Evolutionary conservation across 2,113 vertebrate genomes (phyloP), one percentile per base, ranked within the genome.

Genomic region (Notarius quadriscutis): DNA sequence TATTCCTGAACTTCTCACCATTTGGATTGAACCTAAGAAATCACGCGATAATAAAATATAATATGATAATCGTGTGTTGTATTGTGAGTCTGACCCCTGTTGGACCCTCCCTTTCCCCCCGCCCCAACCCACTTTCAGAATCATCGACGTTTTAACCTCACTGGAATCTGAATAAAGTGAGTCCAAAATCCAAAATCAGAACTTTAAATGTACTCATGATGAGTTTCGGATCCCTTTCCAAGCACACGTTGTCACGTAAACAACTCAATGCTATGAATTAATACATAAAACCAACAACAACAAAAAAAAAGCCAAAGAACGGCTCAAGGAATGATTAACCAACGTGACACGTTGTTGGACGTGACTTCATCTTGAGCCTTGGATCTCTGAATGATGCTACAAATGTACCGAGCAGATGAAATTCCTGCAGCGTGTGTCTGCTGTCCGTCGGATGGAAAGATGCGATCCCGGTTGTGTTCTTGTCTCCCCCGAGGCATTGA

Each of bases 401-500:
- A 7, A 34, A 67, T 51, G 58, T 22, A 51, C 22, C 69, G 27
- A 53, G 62, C 60, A 50, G 58, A 87, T 57, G 20, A 20, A 7
- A 55, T 25, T 5, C 15, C 55, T 34, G 27, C 27, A 9, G 30
- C 30, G 57, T 41, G 57, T 18, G n/a, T 41, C n/a, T 34, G 63
- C 25, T 50, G 80, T 75, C 80, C 80, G 25, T 55, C 84, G 91
- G 91, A 91, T 91, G 89, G 92, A 91, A 86, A 92, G 91, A 93
- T 86, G 92, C 92, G 90, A 41, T 62, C 50, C 57, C 48, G 81
- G 84, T 57, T 72, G 9, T 77, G 20, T 83, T 55, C 48, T 75
- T 27, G 8, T 79, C 89, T 93, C 93, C 93, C 93, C 93, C 88
- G 89, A 91, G 93, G 93, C 92, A 94, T 93, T 94, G 93, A 95